phyloP scores from a whole-genome alignment of 2,113 vertebrate species.

The Mesembrinibis cayennensis region DNA sequence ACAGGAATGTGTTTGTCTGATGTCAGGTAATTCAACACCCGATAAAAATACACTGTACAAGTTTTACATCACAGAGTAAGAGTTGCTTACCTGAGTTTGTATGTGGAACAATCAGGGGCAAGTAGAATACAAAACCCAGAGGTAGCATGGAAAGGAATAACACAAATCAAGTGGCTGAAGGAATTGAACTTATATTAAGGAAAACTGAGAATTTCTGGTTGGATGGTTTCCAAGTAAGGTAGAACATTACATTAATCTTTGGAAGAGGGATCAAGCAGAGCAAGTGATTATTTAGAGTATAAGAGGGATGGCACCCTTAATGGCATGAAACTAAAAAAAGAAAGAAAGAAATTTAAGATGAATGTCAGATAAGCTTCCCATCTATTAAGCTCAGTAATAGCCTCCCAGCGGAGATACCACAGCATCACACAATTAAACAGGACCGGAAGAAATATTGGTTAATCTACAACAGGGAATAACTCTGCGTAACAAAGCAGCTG shows the following conservation, averaged over 20 bases:
- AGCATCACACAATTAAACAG: conserved; percentile 42
- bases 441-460: conserved; percentile 59
- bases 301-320: conserved; percentile 41
- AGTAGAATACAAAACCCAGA: neutral
- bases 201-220: conserved; percentile 25
- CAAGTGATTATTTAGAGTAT: conserved; percentile 41
- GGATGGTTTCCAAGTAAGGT: conserved; percentile 14
- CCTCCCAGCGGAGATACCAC: conserved; percentile 43
- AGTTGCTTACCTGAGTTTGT: conserved; percentile 45
- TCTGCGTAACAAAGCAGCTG: conserved; percentile 52
- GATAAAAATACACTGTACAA: neutral
- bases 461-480: conserved; percentile 44
- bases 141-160: conserved; percentile 65
- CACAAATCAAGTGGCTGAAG: conserved; percentile 40
- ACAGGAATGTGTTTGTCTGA: neutral
- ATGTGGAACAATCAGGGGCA: neutral
- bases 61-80: neutral
- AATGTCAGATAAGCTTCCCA: conserved; percentile 62
- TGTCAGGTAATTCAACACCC: neutral
- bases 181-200: neutral
- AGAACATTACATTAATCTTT: conserved; percentile 38
- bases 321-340: conserved; percentile 30
- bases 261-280: conserved; percentile 35
- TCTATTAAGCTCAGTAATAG: conserved; percentile 59
- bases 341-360: conserved; percentile 55